These are phyloP conservation scores for Eurytoma adleriae DNA, from an alignment of 2,888 invertebrate species.

Conservation along the genomic window DNA sequence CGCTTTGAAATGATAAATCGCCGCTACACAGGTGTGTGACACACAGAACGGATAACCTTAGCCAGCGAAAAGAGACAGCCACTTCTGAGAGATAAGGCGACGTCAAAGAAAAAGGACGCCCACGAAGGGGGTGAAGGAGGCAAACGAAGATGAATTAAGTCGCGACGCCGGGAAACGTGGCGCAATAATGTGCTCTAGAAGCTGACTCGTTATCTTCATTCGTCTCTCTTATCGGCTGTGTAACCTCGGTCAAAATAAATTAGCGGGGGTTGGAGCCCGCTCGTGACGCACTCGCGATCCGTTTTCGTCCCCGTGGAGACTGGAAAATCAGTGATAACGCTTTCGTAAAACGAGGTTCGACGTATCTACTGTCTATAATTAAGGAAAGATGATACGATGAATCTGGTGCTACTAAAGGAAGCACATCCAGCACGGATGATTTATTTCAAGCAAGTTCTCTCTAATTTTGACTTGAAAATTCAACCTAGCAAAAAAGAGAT, in stretches of 20 bases:
- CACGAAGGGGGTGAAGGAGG: conserved; percentile 2
- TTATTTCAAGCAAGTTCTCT: too few relatives aligned
- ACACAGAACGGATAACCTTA: conserved; percentile 10
- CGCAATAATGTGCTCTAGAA: conserved; percentile 30
- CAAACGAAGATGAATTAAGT: conserved; percentile 48
- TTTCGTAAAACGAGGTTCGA: too few relatives aligned
- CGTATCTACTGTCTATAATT: too few relatives aligned
- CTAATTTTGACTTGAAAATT: neutral
- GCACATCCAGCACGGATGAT: too few relatives aligned
- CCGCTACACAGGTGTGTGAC: conserved; percentile 1
- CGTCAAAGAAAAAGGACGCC: neutral
- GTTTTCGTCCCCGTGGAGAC: too few relatives aligned
- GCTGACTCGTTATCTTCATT: conserved; percentile 27
- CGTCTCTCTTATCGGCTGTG: conserved; percentile 36
- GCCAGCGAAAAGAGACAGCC: neutral
- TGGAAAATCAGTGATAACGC: too few relatives aligned
- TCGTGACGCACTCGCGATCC: neutral
- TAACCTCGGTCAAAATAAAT: conserved; percentile 29
- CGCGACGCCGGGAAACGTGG: conserved; percentile 6
- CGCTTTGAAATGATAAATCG: conserved; percentile 19
- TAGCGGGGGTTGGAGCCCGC: conserved; percentile 22
- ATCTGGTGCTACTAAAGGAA: too few relatives aligned
- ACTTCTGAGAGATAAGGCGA: neutral
- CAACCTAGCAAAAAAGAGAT: too few relatives aligned
- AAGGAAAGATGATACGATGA: too few relatives aligned